These are phyloP conservation scores for Aleiodes alternator DNA, from an alignment of 2,888 invertebrate species.

Conservation along the genomic window DNA sequence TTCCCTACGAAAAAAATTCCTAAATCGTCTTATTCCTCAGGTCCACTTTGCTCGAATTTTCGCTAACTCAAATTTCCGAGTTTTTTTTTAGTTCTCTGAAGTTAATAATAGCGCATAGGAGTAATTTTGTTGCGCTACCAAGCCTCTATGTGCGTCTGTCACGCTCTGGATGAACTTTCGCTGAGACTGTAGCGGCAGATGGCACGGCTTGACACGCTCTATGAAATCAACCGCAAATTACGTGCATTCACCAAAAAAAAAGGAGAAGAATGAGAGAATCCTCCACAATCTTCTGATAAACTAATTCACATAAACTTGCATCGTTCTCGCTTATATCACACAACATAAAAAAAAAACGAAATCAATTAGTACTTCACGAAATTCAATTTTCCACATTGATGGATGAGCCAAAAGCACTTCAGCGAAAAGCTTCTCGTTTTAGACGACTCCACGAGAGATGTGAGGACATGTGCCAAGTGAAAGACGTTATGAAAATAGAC, in stretches of 20 bases:
- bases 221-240: conserved; percentile 31
- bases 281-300: conserved; percentile 8
- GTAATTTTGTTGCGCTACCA: conserved; percentile 57
- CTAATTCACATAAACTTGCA: conserved; percentile 9
- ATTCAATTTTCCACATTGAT: not conserved
- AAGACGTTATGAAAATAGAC: conserved; percentile 36
- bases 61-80: not conserved
- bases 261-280: not conserved
- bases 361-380: not conserved
- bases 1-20: too few relatives aligned
- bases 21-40: too few relatives aligned
- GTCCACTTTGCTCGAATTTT: too few relatives aligned
- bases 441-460: conserved; percentile 20
- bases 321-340: not conserved
- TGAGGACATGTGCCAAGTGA: conserved; percentile 29
- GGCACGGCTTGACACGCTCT: conserved; percentile 33
- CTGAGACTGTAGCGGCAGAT: conserved; percentile 36
- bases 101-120: conserved; percentile 59
- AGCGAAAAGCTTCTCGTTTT: conserved; percentile 22
- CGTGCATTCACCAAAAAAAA: conserved; percentile 22
- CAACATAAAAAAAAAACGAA: not conserved
- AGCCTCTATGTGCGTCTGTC: conserved; percentile 60
- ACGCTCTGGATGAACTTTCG: conserved; percentile 58
- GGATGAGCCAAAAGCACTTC: not conserved
- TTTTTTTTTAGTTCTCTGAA: conserved; percentile 22